These are phyloP conservation scores for Desmodus rotundus DNA, from an alignment of 2,113 vertebrate genomes.

Conservation along the genomic window DNA sequence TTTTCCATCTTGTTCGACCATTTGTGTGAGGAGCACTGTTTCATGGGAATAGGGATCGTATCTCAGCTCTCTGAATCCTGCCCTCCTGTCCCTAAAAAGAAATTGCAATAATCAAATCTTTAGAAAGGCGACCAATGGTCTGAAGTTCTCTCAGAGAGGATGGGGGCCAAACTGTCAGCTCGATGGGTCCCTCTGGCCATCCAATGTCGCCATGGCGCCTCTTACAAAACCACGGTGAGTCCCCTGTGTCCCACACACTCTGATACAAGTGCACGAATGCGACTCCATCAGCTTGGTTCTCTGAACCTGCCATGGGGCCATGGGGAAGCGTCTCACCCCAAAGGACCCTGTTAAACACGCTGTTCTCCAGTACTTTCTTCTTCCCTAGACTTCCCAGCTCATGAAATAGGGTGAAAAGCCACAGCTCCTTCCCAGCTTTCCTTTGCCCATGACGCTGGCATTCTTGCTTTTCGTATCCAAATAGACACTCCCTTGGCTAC, in stretches of 20 bases:
- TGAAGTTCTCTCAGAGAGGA: neutral
- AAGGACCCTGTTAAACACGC: no score
- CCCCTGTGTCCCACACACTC: accelerated
- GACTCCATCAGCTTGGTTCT: neutral
- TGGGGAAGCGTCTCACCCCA: accelerated
- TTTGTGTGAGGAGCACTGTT: neutral
- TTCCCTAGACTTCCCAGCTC: neutral
- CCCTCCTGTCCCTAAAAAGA: neutral
- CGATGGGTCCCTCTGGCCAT: neutral
- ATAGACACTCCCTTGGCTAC: slow-evolving; percentile 31
- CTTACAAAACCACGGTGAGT: neutral
- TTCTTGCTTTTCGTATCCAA: slow-evolving; percentile 1
- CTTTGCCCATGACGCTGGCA: neutral
- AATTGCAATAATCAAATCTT: neutral
- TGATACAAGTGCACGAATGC: accelerated
- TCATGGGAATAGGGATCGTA: neutral
- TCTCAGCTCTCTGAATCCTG: neutral
- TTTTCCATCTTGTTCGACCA: neutral
- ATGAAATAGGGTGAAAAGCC: neutral
- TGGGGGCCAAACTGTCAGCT: neutral
- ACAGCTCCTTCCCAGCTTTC: neutral
- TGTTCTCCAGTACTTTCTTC: neutral
- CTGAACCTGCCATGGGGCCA: neutral
- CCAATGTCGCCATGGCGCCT: neutral
- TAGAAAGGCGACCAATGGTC: neutral